These are phyloP conservation scores for Pedicia rivosa DNA, from an alignment of 2,888 invertebrate species.

Conservation along the genomic window DNA sequence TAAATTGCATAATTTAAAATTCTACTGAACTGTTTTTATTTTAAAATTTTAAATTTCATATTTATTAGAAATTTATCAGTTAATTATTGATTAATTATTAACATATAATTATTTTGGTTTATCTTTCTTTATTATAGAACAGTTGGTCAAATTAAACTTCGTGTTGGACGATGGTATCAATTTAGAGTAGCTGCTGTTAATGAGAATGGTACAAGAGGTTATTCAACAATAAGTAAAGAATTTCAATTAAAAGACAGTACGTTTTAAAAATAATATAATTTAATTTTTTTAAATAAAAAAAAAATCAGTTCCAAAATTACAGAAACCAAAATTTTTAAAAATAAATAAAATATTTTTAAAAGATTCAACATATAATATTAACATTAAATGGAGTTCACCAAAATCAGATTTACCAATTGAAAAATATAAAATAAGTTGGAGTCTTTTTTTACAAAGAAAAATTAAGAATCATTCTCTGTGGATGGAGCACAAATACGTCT, in stretches of 20 bases:
- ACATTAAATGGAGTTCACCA: conserved; percentile 52
- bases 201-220: conserved; percentile 53
- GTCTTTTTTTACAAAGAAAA: conserved; percentile 35
- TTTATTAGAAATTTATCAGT: too few relatives aligned
- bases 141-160: conserved; percentile 24
- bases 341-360: conserved; percentile 14
- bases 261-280: conserved; percentile 10
- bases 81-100: too few relatives aligned
- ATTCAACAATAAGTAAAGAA: conserved; percentile 45
- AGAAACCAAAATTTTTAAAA: conserved; percentile 23
- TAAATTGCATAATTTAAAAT: too few relatives aligned
- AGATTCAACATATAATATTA: conserved; percentile 35
- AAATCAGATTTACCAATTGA: conserved; percentile 54
- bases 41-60: too few relatives aligned
- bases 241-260: conserved; percentile 31
- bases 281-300: conserved; percentile 10
- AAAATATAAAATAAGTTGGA: conserved; percentile 61
- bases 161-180: conserved; percentile 60
- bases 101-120: too few relatives aligned
- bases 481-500: conserved; percentile 22
- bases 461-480: conserved; percentile 31
- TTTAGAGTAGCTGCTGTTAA: conserved; percentile 64
- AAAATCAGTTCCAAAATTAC: conserved; percentile 25
- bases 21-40: too few relatives aligned
- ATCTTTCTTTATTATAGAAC: too few relatives aligned